A percentile compares a stretch with the other conserved stretches of the same genome.
Evolutionary conservation across 2,113 vertebrate genomes (phyloP).

Genomic region (Sciurus niger): DNA sequence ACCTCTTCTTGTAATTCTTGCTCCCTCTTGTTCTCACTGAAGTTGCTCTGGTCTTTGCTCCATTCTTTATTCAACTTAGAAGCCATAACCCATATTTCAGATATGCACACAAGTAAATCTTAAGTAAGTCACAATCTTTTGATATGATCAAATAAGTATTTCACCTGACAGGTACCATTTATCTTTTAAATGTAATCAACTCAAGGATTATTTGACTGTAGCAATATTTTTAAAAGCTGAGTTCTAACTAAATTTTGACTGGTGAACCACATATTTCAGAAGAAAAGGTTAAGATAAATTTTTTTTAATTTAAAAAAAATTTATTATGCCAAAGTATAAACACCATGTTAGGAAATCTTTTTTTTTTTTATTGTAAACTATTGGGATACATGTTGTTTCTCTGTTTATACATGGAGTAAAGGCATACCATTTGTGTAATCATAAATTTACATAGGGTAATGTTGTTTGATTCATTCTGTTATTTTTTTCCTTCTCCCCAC

Average conservation of each 20-base stretch:
- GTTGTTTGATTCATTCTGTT: too few species aligned
- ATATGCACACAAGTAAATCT: background rate
- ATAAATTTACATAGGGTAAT: too few species aligned
- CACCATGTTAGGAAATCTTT: too few species aligned
- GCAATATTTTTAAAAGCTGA: slow-evolving; percentile 26
- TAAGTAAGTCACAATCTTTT: background rate
- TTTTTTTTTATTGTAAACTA: too few species aligned
- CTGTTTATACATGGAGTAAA: too few species aligned
- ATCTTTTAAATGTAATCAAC: background rate
- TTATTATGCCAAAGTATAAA: background rate
- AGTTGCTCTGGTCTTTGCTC: background rate
- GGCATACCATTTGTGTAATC: too few species aligned
- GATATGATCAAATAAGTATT: background rate
- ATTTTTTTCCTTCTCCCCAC: too few species aligned
- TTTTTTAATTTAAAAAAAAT: too few species aligned
- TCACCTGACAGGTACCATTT: background rate
- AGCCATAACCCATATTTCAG: background rate
- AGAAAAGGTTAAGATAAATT: background rate
- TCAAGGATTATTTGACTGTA: background rate
- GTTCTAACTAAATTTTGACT: slow-evolving; percentile 13
- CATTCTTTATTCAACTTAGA: background rate
- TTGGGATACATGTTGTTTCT: too few species aligned
- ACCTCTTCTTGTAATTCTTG: background rate
- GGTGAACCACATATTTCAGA: background rate
- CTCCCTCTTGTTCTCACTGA: background rate